Evolutionary conservation across 2,888 invertebrate genomes (phyloP), one percentile per base, ranked within the genome.

Genomic region (Galeopsomyia nigrocyanea): DNA sequence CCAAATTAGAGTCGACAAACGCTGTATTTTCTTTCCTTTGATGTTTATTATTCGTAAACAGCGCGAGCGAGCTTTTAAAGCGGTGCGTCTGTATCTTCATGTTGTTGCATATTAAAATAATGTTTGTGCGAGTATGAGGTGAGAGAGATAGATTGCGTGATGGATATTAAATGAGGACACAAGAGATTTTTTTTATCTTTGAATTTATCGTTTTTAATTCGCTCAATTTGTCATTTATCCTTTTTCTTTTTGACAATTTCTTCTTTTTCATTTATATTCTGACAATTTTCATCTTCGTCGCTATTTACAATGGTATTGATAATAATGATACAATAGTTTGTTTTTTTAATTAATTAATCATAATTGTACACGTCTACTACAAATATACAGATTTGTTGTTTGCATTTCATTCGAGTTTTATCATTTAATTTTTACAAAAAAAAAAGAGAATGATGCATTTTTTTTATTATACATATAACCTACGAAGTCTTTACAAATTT

Each of bases 381-480:
- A 85, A 86, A 84, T 86, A 85, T 86, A 86, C 85, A 85, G 80
- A 82, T 82, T 80, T 81, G n/a, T n/a, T n/a, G n/a, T 79, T 79
- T 75, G 69, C 68, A 69, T 57, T 68, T 56, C 60, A 39, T 39
- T 39, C 39, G 39, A 3, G 56, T 66, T 46, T 71, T 13, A 39
- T 39, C 39, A 13, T 13, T 39, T 3, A 13, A 39, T 39, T 39
- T 39, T 39, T 39, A 9, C 13, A 5, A 5, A 39, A 3, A 56
- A 63, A 51, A 73, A 60, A 60, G 9, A 53, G 17, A 53, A 53
- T 17, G 39, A 39, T 39, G 64, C 58, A 58, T 77, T 71, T 68
- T 71, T 74, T 69, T 79, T 79, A 76, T 78, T 79, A 39, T 77
- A 80, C 77, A 79, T 77, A 78, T 75, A 78, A 77, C 76, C 77